A percentile compares a stretch with the other conserved stretches of the same genome.
These are phyloP conservation scores for Cebidichthys violaceus DNA, from an alignment of 2,113 vertebrate species.

Conservation along the genomic window DNA sequence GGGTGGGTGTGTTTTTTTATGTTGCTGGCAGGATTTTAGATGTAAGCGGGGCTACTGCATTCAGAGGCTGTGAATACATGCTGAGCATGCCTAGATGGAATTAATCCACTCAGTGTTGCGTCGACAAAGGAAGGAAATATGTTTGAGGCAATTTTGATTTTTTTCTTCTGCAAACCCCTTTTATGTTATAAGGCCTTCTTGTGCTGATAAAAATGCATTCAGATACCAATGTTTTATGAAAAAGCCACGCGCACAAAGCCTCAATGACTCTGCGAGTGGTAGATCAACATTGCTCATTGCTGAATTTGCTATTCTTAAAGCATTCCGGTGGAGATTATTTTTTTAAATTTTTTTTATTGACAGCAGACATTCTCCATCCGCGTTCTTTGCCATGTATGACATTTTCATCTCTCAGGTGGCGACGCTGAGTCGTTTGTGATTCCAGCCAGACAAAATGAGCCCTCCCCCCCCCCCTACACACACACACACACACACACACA, in stretches of 20 bases:
- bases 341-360: conserved; percentile 56
- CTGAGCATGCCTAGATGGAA: conserved; percentile 56
- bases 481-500: too few relatives aligned
- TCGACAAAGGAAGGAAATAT: conserved; percentile 48
- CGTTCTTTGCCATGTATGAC: conserved; percentile 55
- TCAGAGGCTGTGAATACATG: conserved; percentile 59
- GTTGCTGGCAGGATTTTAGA: conserved; percentile 70
- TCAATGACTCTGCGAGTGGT: conserved; percentile 13
- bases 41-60: conserved; percentile 66
- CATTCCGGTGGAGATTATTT: conserved; percentile 19
- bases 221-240: conserved; percentile 36
- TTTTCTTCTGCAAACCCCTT: conserved; percentile 23
- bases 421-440: conserved; percentile 62
- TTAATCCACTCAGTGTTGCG: conserved; percentile 67
- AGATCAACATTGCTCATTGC: not conserved
- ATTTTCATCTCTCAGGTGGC: conserved; percentile 53
- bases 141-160: conserved; percentile 29
- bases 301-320: not conserved
- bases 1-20: conserved; percentile 73
- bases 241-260: conserved; percentile 26
- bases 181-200: conserved; percentile 46
- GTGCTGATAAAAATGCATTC: conserved; percentile 23
- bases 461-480: too few relatives aligned
- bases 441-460: conserved; percentile 71
- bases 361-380: conserved; percentile 36